Percentiles rank a stretch among this genome's conserved stretches.
phyloP scores from a whole-genome alignment of 2,888 invertebrate species.

The Toxonevra muliebris region DNA sequence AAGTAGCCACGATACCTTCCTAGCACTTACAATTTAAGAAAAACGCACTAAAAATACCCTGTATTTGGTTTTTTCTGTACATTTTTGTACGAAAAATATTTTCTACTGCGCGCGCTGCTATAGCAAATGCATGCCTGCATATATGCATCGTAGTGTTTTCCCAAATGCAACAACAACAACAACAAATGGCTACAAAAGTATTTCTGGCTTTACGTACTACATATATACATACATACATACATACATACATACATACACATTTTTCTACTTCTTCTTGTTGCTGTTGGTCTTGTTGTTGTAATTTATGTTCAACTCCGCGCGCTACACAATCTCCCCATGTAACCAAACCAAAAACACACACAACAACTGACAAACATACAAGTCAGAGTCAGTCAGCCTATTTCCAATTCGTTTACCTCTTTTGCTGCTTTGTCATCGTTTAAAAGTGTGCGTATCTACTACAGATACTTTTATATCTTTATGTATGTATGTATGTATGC shows the following conservation, averaged over 20 bases:
- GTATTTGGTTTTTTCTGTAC: too few relatives aligned
- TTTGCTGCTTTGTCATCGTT: conserved; percentile 20
- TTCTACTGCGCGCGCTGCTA: too few relatives aligned
- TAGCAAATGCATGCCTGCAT: too few relatives aligned
- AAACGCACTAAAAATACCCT: too few relatives aligned
- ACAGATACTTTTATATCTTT: conserved; percentile 21
- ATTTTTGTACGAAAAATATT: too few relatives aligned
- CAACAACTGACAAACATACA: neutral
- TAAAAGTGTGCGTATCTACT: too few relatives aligned
- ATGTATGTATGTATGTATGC: conserved; percentile 10
- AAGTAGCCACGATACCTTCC: too few relatives aligned
- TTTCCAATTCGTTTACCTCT: conserved; percentile 49
- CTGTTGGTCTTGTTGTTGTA: conserved; percentile 15
- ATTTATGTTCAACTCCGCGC: neutral
- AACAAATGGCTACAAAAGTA: conserved; percentile 1
- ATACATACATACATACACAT: conserved; percentile 4
- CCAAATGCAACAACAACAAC: too few relatives aligned
- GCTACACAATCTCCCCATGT: conserved; percentile 15
- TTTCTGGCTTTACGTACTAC: neutral
- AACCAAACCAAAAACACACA: neutral
- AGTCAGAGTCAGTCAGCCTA: conserved; percentile 37
- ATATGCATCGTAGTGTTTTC: too few relatives aligned
- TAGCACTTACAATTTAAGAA: too few relatives aligned
- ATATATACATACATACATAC: neutral
- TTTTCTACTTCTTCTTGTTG: conserved; percentile 15